Evolutionary conservation across 2,888 invertebrate species (phyloP), one percentile per base, ranked within the genome.

Genomic region (Ceramica pisi): DNA sequence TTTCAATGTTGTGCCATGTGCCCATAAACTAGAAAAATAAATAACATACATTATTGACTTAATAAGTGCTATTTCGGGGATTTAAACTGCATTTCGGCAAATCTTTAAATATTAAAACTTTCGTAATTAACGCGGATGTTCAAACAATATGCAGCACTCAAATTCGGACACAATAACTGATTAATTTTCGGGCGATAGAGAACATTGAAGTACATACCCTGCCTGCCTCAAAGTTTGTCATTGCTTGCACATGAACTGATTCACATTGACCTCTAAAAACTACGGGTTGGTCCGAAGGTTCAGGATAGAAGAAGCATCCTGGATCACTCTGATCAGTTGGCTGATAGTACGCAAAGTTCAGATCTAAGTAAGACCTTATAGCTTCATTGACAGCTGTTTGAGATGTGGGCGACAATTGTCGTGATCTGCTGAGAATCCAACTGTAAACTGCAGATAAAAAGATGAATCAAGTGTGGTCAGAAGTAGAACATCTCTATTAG

Each of bases 391-490:
- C 91, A 38, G 87, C 85, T 0, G 57, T 38, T 76, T 86, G 77
- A 1, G 89, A 83, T 1, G 60, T 72, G 0, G 74, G 48, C 0
- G 91, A 67, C 2, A 94, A 71, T 5, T 81, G 72, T 0, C 91
- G 89, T 0, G 88, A 83, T 71, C 93, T 90, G 77, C 94, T 93
- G 0, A 92, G 72, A 26, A 95, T 93, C 95, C 95, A 96, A 67
- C 94, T 94, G 86, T 82, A 92, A 1, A 96, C 96, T 96, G 85
- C 5, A 89, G 82, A 9, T 1, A 48, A 68, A 41, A 8, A 16
- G 38, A 16, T 38, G 38, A 12, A 26, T n/a, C 8, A 14, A 31
- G 12, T 51, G 1, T 7, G 19, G n/a, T 12, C 21, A 10, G 9
- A 23, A 48, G 23, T n/a, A 16, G n/a, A 50, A 67, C 50, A n/a